Percentiles rank a stretch among this genome's conserved stretches.
Conservation (phyloP, 2,797 vertebrate species). For the Triplophysa bombifrons region DNA sequence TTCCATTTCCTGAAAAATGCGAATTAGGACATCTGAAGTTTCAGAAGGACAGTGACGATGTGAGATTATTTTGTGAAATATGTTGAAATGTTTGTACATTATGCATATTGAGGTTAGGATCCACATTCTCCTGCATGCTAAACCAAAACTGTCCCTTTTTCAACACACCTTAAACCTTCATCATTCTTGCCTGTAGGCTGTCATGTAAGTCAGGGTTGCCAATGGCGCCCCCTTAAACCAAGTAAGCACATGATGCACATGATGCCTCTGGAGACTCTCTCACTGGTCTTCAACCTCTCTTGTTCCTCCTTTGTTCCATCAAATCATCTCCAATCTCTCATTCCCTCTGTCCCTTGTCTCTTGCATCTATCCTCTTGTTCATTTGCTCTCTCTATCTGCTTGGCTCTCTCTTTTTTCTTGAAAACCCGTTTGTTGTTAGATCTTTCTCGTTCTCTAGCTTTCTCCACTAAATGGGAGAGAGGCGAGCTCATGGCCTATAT, state of each 20-base stretch:
- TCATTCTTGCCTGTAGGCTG: neutral
- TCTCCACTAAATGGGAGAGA: constrained; percentile 52
- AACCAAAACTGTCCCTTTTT: neutral
- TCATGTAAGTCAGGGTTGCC: neutral
- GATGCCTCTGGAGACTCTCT: neutral
- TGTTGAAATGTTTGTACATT: too few relatives aligned
- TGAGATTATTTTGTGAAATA: too few relatives aligned
- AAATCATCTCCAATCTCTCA: constrained; percentile 8
- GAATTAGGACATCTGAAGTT: too few relatives aligned
- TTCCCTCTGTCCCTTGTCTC: neutral
- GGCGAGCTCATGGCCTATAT: constrained; percentile 74
- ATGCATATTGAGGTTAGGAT: too few relatives aligned
- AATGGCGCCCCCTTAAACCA: neutral
- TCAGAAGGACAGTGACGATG: too few relatives aligned
- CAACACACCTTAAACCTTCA: neutral
- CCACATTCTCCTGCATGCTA: too few relatives aligned
- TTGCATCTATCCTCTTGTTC: neutral
- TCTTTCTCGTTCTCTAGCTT: constrained; percentile 40
- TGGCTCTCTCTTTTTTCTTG: constrained; percentile 21
- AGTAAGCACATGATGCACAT: neutral
- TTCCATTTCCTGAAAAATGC: too few relatives aligned
- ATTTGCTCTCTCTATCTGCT: constrained; percentile 9
- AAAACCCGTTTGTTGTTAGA: constrained; percentile 39
- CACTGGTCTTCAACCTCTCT: neutral
- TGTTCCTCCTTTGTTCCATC: neutral